Evolutionary conservation across 2,797 vertebrate species (phyloP).

Genomic region (Ceryle rudis): DNA sequence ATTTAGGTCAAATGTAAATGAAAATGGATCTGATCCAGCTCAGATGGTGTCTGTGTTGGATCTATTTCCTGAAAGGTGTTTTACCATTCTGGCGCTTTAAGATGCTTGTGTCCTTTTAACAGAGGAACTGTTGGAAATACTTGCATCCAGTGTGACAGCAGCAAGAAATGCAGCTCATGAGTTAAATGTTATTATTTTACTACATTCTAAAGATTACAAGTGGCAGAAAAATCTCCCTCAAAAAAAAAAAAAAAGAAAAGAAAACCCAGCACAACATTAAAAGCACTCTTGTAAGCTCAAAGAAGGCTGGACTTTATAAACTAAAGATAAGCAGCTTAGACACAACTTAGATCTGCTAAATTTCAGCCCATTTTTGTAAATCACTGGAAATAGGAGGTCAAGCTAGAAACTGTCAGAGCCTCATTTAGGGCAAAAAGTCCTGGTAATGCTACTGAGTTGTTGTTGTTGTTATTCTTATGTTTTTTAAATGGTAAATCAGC

Average conservation of each 20-base stretch:
- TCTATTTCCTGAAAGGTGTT: conserved; percentile 55
- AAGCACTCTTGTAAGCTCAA: neutral
- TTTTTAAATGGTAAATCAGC: neutral
- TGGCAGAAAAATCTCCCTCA: neutral
- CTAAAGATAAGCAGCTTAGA: conserved; percentile 40
- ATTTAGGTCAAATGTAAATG: conserved; percentile 54
- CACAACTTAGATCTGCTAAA: conserved; percentile 7
- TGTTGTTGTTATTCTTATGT: neutral
- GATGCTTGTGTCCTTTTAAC: conserved; percentile 28
- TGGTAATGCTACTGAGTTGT: neutral
- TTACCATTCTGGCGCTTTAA: neutral
- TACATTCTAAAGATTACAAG: neutral
- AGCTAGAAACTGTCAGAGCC: neutral
- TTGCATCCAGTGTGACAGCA: conserved; percentile 15
- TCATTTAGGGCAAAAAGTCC: neutral
- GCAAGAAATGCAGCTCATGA: conserved; percentile 1
- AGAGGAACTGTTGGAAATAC: conserved; percentile 11
- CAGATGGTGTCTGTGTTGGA: conserved; percentile 1
- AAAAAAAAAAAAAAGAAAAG: neutral
- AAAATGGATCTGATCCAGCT: conserved; percentile 37
- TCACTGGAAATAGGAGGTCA: conserved; percentile 3
- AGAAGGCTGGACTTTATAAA: conserved; percentile 36
- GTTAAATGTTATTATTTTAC: conserved; percentile 13
- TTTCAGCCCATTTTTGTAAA: conserved; percentile 45
- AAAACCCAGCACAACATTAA: neutral